Conservation (phyloP, 2,797 vertebrate genomes). For the Bucorvus abyssinicus region DNA sequence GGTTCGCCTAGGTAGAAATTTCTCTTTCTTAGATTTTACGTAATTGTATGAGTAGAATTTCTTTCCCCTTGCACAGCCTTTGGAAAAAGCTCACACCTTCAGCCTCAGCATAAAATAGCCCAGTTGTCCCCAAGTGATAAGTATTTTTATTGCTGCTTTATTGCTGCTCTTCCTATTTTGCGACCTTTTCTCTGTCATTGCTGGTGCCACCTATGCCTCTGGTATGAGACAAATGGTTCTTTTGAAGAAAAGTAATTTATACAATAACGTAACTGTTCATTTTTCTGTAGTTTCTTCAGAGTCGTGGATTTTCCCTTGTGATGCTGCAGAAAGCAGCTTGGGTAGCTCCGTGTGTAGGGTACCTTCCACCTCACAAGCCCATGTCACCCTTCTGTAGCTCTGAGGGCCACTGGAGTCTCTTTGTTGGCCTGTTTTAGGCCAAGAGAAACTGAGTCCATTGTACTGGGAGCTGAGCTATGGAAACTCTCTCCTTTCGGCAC, state of each 20-base stretch:
- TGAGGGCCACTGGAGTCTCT: not conserved
- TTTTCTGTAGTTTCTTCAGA: not conserved
- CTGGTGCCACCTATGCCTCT: rapidly evolving
- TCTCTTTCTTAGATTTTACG: constrained; percentile 10
- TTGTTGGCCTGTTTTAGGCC: not conserved
- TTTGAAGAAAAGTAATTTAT: not conserved
- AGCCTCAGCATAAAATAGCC: not conserved
- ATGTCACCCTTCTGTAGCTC: rapidly evolving
- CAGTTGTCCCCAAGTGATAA: not conserved
- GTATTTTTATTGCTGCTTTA: not conserved
- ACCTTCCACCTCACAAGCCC: not conserved
- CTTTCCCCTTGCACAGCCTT: not conserved
- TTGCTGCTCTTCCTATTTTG: not conserved
- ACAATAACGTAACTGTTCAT: not conserved
- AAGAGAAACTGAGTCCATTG: not conserved
- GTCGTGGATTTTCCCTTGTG: rapidly evolving
- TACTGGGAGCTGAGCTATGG: not conserved
- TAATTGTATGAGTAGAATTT: constrained; percentile 21
- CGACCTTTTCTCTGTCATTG: not conserved
- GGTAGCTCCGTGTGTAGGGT: not conserved
- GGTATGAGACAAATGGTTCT: not conserved
- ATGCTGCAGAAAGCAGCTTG: not conserved
- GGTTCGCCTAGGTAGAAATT: not conserved
- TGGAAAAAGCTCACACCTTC: not conserved
- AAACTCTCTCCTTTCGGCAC: not conserved